A percentile compares a stretch with the other conserved stretches of the same genome.
These are phyloP conservation scores for Cyanoramphus novaezelandiae DNA, from an alignment of 2,113 vertebrate species.

Conservation along the genomic window DNA sequence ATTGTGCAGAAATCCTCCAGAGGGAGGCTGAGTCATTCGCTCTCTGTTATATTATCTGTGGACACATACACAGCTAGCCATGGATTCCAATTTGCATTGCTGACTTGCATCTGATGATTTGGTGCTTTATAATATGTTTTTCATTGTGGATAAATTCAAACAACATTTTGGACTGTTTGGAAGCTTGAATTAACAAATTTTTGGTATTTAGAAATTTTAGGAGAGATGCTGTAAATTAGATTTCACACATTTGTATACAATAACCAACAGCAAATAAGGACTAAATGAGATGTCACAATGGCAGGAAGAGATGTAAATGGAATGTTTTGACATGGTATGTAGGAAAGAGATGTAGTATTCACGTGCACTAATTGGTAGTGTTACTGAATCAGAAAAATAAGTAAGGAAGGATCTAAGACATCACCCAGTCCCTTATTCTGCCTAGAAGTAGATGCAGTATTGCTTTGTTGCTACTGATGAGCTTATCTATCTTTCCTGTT, in stretches of 20 bases:
- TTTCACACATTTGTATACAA: background rate
- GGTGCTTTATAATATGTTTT: background rate
- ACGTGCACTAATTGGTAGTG: background rate
- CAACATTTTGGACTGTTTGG: background rate
- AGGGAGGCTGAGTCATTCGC: background rate
- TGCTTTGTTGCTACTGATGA: background rate
- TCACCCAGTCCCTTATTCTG: background rate
- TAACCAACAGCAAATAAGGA: background rate
- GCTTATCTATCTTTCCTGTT: background rate
- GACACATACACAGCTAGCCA: background rate
- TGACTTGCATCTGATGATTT: background rate
- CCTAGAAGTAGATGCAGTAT: background rate
- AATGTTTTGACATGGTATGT: rapidly evolving
- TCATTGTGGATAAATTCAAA: background rate
- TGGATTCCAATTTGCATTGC: background rate
- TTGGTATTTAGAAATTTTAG: background rate
- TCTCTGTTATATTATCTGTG: background rate
- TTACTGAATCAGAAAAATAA: background rate
- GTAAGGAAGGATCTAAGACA: background rate
- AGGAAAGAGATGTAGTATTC: background rate
- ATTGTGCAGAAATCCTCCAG: background rate
- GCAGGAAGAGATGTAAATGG: background rate
- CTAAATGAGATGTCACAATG: background rate
- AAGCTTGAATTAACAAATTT: background rate
- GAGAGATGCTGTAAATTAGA: background rate